Evolutionary conservation across 2,888 invertebrate species (phyloP).

Genomic region (Folsomia candida): DNA sequence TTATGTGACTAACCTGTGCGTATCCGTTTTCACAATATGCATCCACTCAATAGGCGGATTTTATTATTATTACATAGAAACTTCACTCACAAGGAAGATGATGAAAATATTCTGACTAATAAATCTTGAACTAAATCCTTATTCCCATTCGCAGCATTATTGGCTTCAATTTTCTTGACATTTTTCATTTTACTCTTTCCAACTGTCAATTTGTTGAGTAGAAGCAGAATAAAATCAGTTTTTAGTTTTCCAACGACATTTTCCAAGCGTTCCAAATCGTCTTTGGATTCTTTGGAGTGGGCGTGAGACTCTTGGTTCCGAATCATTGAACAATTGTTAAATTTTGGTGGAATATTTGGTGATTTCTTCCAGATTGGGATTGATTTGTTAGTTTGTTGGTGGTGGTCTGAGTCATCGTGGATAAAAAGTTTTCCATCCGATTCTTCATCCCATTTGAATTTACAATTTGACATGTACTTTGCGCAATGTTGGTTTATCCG

Average conservation of each 20-base stretch:
- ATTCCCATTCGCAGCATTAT: too few species aligned
- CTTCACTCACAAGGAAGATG: too few species aligned
- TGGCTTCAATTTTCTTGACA: too few species aligned
- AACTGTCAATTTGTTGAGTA: background rate
- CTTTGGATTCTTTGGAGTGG: background rate
- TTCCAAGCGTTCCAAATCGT: background rate
- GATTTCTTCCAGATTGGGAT: background rate
- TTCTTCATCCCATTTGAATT: constrained; percentile 2
- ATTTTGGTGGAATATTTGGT: constrained; percentile 1
- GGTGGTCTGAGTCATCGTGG: background rate
- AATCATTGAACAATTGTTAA: background rate
- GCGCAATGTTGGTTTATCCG: background rate
- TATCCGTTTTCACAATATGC: too few species aligned
- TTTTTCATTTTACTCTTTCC: too few species aligned
- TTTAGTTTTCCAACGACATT: background rate
- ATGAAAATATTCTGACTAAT: too few species aligned
- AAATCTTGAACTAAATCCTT: too few species aligned
- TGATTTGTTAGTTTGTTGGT: background rate
- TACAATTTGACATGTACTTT: constrained; percentile 9
- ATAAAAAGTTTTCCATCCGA: background rate
- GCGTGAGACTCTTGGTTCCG: background rate
- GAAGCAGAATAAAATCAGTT: constrained; percentile 1
- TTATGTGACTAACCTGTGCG: too few species aligned
- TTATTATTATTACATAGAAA: too few species aligned
- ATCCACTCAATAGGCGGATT: too few species aligned